Evolutionary conservation across 2,797 vertebrate genomes (phyloP).

Genomic region (Xyrichtys novacula): DNA sequence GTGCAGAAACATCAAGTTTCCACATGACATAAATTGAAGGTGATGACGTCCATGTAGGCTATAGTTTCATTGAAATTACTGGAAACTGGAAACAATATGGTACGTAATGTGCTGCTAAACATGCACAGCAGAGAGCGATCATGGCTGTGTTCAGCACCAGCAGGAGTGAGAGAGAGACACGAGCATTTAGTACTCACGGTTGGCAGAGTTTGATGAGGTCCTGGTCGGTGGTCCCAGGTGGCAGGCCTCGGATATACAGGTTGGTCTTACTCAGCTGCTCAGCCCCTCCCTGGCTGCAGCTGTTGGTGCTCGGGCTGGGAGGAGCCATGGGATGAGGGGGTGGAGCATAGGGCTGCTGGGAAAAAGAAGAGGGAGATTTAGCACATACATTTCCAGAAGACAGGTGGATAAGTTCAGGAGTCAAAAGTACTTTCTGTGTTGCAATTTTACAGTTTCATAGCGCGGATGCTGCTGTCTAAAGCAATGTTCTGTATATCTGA

Average conservation of each 20-base stretch:
- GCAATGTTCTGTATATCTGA: no score
- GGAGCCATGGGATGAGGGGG: slow-evolving; percentile 98
- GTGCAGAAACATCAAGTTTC: slow-evolving; percentile 16
- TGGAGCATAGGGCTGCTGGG: slow-evolving; percentile 98
- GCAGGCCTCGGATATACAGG: slow-evolving; percentile 98
- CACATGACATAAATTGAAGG: slow-evolving; percentile 23
- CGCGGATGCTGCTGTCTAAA: no score
- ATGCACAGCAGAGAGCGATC: slow-evolving; percentile 3
- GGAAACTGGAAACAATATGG: not conserved
- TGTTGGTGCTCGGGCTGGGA: slow-evolving; percentile 98
- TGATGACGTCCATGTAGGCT: slow-evolving; percentile 1
- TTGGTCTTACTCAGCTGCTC: slow-evolving; percentile 99
- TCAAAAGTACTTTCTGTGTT: not conserved
- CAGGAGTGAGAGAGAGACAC: slow-evolving; percentile 5
- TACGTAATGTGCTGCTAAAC: not conserved
- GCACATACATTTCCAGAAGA: not conserved
- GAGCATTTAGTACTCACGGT: slow-evolving; percentile 88
- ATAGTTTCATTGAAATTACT: not conserved
- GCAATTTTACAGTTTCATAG: no score
- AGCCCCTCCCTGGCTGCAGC: slow-evolving; percentile 91
- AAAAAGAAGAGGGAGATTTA: slow-evolving; percentile 33
- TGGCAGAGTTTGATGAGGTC: slow-evolving; percentile 99
- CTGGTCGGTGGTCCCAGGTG: slow-evolving; percentile 97
- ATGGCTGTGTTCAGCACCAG: not conserved
- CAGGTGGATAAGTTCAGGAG: not conserved